A percentile compares a stretch with the other conserved stretches of the same genome.
phyloP scores from a whole-genome alignment of 1,140 invertebrate species.

The Pteromalus puparum region DNA sequence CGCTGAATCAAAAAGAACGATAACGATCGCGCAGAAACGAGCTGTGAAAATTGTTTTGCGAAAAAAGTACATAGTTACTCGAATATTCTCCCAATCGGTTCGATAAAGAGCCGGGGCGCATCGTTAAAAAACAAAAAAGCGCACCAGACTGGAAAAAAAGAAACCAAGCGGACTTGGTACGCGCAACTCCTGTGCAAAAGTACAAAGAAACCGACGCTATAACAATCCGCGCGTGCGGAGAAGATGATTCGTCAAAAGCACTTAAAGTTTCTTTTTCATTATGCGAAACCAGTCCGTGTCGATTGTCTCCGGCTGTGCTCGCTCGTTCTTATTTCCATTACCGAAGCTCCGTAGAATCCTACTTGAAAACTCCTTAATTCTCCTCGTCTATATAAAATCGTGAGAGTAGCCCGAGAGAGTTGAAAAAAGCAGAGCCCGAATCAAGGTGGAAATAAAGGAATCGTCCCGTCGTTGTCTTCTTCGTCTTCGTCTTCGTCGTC shows the following conservation, averaged over 20 bases:
- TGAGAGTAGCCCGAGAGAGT: neutral
- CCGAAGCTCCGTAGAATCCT: slow-evolving; percentile 2
- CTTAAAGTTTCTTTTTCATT: slow-evolving; percentile 26
- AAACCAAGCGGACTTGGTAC: neutral
- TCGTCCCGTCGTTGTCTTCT: neutral
- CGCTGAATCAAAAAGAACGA: neutral
- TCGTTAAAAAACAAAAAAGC: neutral
- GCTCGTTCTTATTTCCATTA: slow-evolving; percentile 30
- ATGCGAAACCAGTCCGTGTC: slow-evolving; percentile 10
- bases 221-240: neutral
- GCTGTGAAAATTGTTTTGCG: neutral
- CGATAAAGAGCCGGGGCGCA: neutral
- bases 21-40: neutral
- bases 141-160: neutral
- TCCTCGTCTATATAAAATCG: neutral
- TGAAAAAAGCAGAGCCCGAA: neutral
- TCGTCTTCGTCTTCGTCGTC: neutral
- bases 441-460: neutral
- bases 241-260: slow-evolving; percentile 17
- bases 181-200: neutral
- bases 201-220: neutral
- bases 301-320: neutral
- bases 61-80: neutral
- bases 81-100: neutral
- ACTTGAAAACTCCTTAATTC: slow-evolving; percentile 31